Evolutionary conservation across 1,140 invertebrate species (phyloP), one percentile per base, ranked within the genome.

Genomic region (Trypoxylus dichotomus): DNA sequence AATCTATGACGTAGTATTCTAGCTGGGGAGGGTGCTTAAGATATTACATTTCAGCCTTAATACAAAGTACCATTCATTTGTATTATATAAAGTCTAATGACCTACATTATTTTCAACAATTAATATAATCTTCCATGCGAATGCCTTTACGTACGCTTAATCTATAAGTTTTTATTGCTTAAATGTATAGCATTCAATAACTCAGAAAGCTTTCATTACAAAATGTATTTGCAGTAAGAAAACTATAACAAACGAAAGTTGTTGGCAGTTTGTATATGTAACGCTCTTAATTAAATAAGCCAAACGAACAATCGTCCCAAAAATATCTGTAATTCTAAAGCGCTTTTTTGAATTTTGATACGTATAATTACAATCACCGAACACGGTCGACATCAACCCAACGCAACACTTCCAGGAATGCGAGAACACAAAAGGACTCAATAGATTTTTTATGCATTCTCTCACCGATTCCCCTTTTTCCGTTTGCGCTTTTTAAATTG

Each of bases 401-500:
- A 63, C 60, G 21, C 10, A 63, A 21, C 47, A 58, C 47, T 58
- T 58, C 21, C 21, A 58, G 47, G 47, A 58, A 58, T 58, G 47
- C 21, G 47, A 58, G 13, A 7, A 19, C 21, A 63, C 60, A 63
- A 63, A 63, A 13, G 3, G 0, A 11, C 10, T 11, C 60, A 63
- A 63, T 63, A 0, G 2, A 58, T 11, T 58, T 58, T 58, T 58
- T 63, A 63, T 47, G 60, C 60, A 27, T 63, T 63, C 60, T 63
- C 60, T 47, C 43, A 1, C 3, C 60, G 5, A 8, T 37, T 5
- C 60, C 25, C 0, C 21, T 63, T 63, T 27, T 63, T 21, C 21
- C 21, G 60, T 63, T 19, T 63, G 60, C 47, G n/a, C 60, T 63
- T 19, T 63, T 19, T 11, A 63, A 63, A 63, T 63, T 63, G 60